phyloP scores from a whole-genome alignment of 2,797 vertebrate genomes.

The Avahi laniger region DNA sequence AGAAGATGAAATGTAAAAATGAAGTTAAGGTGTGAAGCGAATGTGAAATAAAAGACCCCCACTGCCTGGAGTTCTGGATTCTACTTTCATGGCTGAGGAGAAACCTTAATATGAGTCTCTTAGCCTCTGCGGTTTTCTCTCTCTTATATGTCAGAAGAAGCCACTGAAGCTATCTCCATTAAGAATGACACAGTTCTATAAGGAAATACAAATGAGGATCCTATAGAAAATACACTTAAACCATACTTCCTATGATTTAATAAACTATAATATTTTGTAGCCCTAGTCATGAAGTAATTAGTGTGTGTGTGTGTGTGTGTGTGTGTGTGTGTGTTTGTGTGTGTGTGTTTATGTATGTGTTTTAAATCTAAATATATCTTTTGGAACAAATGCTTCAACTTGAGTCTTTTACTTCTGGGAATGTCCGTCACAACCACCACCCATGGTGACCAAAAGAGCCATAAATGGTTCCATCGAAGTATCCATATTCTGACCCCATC shows the following conservation, averaged over 20 bases:
- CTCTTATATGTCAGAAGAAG: neutral
- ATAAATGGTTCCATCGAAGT: neutral
- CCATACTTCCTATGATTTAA: constrained; percentile 1
- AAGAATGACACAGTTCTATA: neutral
- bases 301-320: neutral
- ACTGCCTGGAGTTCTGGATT: neutral
- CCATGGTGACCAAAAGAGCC: neutral
- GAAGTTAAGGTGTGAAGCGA: neutral
- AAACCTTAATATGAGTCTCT: neutral
- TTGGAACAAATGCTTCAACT: neutral
- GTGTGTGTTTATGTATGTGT: neutral
- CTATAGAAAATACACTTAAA: constrained; percentile 16
- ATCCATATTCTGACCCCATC: neutral
- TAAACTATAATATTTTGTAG: constrained; percentile 23
- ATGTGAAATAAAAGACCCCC: neutral
- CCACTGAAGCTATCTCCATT: neutral
- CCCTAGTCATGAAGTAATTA: neutral
- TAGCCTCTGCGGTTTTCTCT: neutral
- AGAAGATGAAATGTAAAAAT: constrained; percentile 20
- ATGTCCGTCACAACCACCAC: neutral
- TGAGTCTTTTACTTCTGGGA: neutral
- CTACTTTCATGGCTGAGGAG: neutral
- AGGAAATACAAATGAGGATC: neutral
- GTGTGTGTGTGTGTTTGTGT: no score
- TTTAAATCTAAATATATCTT: neutral